phyloP scores from a whole-genome alignment of 2,113 vertebrate genomes.

The Aptenodytes forsteri region DNA sequence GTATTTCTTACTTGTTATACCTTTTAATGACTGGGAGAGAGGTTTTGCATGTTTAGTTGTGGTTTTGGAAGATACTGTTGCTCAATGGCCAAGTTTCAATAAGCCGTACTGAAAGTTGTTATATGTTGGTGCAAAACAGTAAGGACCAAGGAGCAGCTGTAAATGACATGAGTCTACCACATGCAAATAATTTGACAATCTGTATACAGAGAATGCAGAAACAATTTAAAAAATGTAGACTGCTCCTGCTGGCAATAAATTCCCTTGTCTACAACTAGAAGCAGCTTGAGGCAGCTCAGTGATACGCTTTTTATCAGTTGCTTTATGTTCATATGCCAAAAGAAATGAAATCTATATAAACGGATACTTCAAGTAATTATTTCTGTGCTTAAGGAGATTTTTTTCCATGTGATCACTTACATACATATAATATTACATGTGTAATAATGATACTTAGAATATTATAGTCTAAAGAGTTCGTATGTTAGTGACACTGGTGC shows the following conservation, averaged over 20 bases:
- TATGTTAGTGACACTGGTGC: not conserved
- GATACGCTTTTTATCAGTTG: not conserved
- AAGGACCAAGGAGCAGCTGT: conserved; percentile 24
- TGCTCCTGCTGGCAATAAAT: conserved; percentile 26
- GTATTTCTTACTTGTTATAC: not conserved
- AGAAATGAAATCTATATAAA: not conserved
- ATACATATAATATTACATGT: not conserved
- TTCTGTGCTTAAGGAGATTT: not conserved
- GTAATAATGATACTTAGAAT: not conserved
- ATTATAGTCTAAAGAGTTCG: not conserved
- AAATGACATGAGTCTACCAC: not conserved
- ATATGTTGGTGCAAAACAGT: not conserved
- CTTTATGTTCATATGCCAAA: not conserved
- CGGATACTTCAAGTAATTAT: not conserved
- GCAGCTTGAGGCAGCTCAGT: not conserved
- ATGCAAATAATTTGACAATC: conserved; percentile 5
- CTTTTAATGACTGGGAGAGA: not conserved
- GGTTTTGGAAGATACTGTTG: not conserved
- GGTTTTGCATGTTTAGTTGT: not conserved
- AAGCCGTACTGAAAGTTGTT: not conserved
- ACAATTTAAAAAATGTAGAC: conserved; percentile 23
- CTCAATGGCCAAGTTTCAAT: not conserved
- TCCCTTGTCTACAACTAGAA: not conserved
- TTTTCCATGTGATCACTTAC: not conserved
- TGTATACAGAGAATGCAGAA: conserved; percentile 26